phyloP scores from a whole-genome alignment of 2,888 invertebrate genomes.

The Scelioninae gen. 1 region DNA sequence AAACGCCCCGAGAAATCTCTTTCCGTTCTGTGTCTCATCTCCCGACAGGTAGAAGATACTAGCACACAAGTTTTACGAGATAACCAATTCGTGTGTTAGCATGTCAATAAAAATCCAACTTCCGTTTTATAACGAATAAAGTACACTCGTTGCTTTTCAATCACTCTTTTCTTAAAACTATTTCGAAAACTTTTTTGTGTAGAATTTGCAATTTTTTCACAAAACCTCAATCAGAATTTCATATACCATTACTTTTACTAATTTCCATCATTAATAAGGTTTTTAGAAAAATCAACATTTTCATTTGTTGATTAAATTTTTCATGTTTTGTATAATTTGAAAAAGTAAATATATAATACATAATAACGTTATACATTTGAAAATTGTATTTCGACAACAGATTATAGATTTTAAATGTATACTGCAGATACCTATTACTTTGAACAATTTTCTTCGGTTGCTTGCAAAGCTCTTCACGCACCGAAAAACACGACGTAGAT shows the following conservation, averaged over 20 bases:
- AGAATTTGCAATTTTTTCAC: not conserved
- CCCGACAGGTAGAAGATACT: slow-evolving; percentile 60
- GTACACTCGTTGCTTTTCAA: slow-evolving; percentile 55
- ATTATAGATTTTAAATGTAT: slow-evolving; percentile 52
- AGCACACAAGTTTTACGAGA: slow-evolving; percentile 64
- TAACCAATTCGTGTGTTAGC: slow-evolving; percentile 67
- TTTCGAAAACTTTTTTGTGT: not conserved
- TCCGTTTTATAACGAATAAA: slow-evolving; percentile 63
- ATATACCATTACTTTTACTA: not conserved
- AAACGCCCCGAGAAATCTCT: slow-evolving; percentile 66
- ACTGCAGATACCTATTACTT: slow-evolving; percentile 52
- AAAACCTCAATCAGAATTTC: not conserved
- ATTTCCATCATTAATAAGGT: no score
- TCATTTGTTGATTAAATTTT: no score
- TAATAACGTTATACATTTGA: not conserved
- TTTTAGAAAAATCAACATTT: no score
- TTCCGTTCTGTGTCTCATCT: slow-evolving; percentile 68
- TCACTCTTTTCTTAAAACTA: slow-evolving; percentile 25
- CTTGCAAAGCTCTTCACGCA: slow-evolving; percentile 64
- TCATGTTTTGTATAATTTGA: no score
- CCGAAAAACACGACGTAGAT: slow-evolving; percentile 60
- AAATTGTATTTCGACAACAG: slow-evolving; percentile 34
- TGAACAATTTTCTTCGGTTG: slow-evolving; percentile 60
- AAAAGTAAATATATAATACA: not conserved
- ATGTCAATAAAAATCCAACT: slow-evolving; percentile 68